Base-by-base conservation (phyloP, 2,888 invertebrate species). In the Cryptocheilus praepositus region DNA sequence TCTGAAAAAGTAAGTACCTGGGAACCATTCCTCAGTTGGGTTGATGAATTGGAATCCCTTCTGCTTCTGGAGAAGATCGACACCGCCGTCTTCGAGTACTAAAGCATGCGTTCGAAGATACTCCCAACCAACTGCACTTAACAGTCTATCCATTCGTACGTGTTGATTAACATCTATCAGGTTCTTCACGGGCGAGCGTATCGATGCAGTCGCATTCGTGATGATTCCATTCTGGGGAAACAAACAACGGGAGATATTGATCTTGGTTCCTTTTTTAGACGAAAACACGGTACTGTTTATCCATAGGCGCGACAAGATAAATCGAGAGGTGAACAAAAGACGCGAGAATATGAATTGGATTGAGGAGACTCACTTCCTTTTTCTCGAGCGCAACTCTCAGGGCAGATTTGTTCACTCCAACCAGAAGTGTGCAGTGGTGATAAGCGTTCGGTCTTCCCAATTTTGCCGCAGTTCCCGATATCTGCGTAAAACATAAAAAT, bases 391-490 rank as follows among this genome's bases (percentile, higher is more conserved):
- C 92, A 80, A 92, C 91, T 80, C 92, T 93, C 86, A 96, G 91
- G 87, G 93, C 92, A 74, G 92, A 89, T 89, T 95, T 95, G 87
- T 97, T 94, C 73, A 95, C 95, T 84, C 95, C 93, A 71, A 98
- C 95, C 87, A 98, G 91, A 77, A 99, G 92, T 3, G 99, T 99
- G 89, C 98, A 98, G 89, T 99, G 99, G 88, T 99, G 99, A 90
- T 99, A 99, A n/a, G 96, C 95, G 84, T 94, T 94, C 11, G 94
- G 92, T 76, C 94, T 92, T 67, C 96, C 96, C 67, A 98, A 90
- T 90, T 97, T 97, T 0, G 98, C 95, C 57, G 99, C 98, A 58
- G 98, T 98, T 79, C 98, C 99, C 81, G 98, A 98, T 81, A 99
- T 92, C 97, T 98, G 85, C 81, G 80, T 81, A 74, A 53, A 64